Conservation (phyloP, 2,113 vertebrate genomes). For the Carettochelys insculpta region DNA sequence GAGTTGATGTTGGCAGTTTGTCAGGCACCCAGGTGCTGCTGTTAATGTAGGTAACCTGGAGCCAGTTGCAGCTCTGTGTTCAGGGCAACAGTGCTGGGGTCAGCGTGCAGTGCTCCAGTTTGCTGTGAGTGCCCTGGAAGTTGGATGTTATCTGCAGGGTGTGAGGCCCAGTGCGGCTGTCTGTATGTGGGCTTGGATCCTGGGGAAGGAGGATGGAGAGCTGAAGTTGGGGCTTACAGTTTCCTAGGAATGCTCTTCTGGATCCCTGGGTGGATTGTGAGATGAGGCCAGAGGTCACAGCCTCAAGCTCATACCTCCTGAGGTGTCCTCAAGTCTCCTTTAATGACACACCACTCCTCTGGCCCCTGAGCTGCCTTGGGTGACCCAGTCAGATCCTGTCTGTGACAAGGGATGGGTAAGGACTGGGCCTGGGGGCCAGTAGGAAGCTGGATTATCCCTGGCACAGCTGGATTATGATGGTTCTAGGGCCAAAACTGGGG, state of each 20-base stretch:
- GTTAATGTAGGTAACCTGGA: rapidly evolving
- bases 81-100: background rate
- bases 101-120: background rate
- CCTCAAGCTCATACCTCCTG: background rate
- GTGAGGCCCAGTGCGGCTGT: too few species aligned
- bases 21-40: background rate
- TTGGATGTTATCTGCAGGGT: background rate
- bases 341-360: background rate
- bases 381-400: background rate
- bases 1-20: background rate
- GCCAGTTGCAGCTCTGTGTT: background rate
- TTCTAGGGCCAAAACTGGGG: background rate
- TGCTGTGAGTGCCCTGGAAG: background rate
- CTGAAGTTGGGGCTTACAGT: background rate
- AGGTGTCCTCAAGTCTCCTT: background rate
- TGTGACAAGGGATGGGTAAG: background rate
- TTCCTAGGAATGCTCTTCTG: background rate
- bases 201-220: background rate
- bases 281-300: rapidly evolving
- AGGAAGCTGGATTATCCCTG: background rate
- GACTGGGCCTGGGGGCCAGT: background rate
- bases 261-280: background rate
- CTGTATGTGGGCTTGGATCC: background rate
- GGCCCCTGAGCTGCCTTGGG: background rate
- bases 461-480: background rate